Conservation (phyloP, 2,888 invertebrate species). For the Morpho achilles region DNA sequence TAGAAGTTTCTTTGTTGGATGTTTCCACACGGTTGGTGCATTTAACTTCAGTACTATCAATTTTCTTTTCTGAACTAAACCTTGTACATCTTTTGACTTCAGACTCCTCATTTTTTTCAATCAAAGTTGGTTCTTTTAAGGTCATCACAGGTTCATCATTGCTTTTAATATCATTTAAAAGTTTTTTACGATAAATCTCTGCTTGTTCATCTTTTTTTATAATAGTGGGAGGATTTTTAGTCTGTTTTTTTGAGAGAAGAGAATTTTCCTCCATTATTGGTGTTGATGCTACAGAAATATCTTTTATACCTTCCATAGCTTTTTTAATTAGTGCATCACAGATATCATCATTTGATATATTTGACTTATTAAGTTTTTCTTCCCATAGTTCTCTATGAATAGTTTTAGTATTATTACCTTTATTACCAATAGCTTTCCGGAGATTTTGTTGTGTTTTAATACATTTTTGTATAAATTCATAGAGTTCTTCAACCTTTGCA, state of each 20-base stretch:
- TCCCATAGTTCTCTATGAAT: conserved; percentile 62
- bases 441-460: conserved; percentile 62
- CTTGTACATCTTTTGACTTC: conserved; percentile 22
- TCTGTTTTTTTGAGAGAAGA: conserved; percentile 5
- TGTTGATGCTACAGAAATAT: conserved; percentile 39
- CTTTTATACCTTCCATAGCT: conserved; percentile 66
- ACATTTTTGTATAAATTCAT: conserved; percentile 71
- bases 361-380: conserved; percentile 59
- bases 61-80: conserved; percentile 23
- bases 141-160: conserved; percentile 17
- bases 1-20: conserved; percentile 5
- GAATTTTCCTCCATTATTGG: conserved; percentile 32
- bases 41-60: conserved; percentile 21
- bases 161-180: not conserved
- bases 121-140: conserved; percentile 36
- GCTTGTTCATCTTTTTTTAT: conserved; percentile 1
- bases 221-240: conserved; percentile 1
- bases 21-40: conserved; percentile 3
- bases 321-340: conserved; percentile 69
- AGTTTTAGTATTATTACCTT: conserved; percentile 43
- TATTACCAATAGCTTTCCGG: conserved; percentile 46
- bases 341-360: conserved; percentile 69
- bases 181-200: not conserved
- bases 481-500: conserved; percentile 69
- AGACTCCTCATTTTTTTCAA: conserved; percentile 30